Base-by-base conservation (phyloP, 2,797 vertebrate species). In the Tragopan temminckii region DNA sequence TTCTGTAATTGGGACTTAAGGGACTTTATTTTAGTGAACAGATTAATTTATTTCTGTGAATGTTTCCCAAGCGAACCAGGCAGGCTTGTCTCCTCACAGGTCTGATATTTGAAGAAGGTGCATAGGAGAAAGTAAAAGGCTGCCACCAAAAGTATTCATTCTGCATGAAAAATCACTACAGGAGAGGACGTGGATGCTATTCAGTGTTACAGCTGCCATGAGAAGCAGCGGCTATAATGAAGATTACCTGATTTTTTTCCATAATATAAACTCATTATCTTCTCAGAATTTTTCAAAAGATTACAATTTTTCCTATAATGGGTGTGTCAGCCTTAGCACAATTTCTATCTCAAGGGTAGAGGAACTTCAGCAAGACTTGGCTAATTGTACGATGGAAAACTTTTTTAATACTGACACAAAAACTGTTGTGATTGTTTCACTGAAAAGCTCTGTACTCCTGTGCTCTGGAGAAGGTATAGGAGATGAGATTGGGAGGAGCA, bases 1-100 rank as follows among this genome's bases (percentile, higher is more conserved):
- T 85, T 59, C 72, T 91, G 72, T 57, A 91, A 92, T n/a, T 4
- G n/a, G 25, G n/a, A 58, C 38, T 71, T 90, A 23, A 52, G 53
- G 38, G 36, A 85, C 19, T 5, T 83, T 50, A 45, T 83, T 92
- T 78, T 69, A 94, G 36, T 23, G 35, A 80, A 48, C 24, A 78
- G 45, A 72, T 80, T 25, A 24, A 78, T 33, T 80, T 71, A 70
- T 77, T 93, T 93, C 89, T 82, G 40, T 64, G 81, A 86, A 77
- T 48, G 55, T 12, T 79, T 58, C 33, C 31, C 48, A 75, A 75
- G 75, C 2, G 8, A 55, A 66, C 52, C 15, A 71, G 45, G 82
- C 20, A 43, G 25, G 59, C 35, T 83, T 89, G 36, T 38, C n/a
- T 74, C 67, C 72, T 63, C 38, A 79, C 55, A 2, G 1, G 15